These are phyloP conservation scores for Scartelaos histophorus DNA, from an alignment of 2,113 vertebrate species.

Conservation along the genomic window DNA sequence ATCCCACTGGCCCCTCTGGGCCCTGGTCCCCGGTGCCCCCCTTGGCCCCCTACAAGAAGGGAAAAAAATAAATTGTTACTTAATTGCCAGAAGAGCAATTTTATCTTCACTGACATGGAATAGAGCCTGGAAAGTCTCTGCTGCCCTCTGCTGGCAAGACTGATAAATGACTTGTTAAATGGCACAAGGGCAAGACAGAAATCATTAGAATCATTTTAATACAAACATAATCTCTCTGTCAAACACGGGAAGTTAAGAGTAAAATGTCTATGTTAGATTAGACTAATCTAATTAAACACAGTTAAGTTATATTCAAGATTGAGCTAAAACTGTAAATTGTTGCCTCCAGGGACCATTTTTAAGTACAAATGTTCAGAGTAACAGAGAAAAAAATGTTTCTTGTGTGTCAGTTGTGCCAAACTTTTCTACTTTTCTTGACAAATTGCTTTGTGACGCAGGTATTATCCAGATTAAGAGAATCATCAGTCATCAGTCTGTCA, in stretches of 20 bases:
- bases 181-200: neutral
- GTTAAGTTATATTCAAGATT: too few relatives aligned
- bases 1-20: slow-evolving; percentile 78
- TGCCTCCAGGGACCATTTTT: too few relatives aligned
- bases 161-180: neutral
- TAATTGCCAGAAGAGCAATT: neutral
- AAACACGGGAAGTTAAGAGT: neutral
- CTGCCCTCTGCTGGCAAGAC: slow-evolving; percentile 22
- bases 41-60: slow-evolving; percentile 73
- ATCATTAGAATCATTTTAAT: neutral
- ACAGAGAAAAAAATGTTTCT: too few relatives aligned
- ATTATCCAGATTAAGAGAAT: too few relatives aligned
- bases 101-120: neutral
- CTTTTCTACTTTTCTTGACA: too few relatives aligned
- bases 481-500: too few relatives aligned
- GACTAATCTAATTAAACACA: too few relatives aligned
- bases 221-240: neutral
- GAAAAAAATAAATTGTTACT: neutral
- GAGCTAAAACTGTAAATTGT: too few relatives aligned
- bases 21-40: slow-evolving; percentile 83
- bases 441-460: too few relatives aligned
- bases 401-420: too few relatives aligned
- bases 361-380: too few relatives aligned
- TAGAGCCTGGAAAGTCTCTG: neutral
- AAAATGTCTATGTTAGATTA: too few relatives aligned